Evolutionary conservation across 2,888 invertebrate species (phyloP).

Genomic region (Hyposoter didymator): DNA sequence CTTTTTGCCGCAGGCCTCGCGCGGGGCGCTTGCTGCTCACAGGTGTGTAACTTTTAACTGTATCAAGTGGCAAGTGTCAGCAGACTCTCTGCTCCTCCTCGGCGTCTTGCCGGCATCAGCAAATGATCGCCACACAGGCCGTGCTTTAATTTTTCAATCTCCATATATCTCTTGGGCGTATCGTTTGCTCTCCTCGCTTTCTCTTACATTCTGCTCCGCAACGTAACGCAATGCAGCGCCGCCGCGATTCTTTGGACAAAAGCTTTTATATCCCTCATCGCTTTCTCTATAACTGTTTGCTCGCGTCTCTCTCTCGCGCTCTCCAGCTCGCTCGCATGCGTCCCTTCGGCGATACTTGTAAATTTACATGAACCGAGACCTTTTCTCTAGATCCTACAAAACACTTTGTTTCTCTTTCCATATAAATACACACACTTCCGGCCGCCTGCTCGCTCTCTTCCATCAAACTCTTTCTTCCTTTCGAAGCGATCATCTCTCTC

Average conservation of each 20-base stretch:
- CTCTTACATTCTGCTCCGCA: not conserved
- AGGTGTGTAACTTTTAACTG: not conserved
- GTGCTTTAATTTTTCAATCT: constrained; percentile 64
- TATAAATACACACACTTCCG: no score
- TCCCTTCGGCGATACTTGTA: constrained; percentile 57
- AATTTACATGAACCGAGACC: constrained; percentile 21
- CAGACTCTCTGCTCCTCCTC: not conserved
- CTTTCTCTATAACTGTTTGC: not conserved
- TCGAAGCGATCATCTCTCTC: constrained; percentile 1
- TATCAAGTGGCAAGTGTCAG: not conserved
- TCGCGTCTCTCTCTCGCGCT: not conserved
- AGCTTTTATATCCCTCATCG: not conserved
- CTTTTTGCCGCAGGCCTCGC: not conserved
- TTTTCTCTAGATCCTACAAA: constrained; percentile 27
- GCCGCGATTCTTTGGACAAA: constrained; percentile 1
- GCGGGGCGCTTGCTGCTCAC: not conserved
- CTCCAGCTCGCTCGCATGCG: not conserved
- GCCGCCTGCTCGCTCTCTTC: no score
- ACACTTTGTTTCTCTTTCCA: not conserved
- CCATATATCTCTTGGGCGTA: not conserved
- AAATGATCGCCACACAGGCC: constrained; percentile 18
- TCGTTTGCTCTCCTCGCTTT: not conserved
- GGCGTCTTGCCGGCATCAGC: not conserved
- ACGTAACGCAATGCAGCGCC: not conserved
- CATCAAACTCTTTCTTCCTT: constrained; percentile 33